Evolutionary conservation across 2,113 vertebrate species (phyloP).

Genomic region (Sialia sialis): DNA sequence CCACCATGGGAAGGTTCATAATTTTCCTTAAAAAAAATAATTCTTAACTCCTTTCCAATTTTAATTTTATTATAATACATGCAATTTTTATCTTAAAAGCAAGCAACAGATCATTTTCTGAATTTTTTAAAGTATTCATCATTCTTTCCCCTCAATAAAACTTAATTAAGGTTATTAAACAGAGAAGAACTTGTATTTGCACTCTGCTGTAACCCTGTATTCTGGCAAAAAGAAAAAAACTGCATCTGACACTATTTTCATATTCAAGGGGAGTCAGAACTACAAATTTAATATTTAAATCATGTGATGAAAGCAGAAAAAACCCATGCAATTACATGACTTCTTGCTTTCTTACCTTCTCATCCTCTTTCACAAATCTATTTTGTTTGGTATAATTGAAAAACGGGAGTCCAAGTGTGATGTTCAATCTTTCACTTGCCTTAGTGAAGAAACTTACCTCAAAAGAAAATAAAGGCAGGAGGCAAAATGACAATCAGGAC

Average conservation of each 20-base stretch:
- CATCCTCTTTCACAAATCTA: not conserved
- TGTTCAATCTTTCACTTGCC: not conserved
- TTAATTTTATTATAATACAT: not conserved
- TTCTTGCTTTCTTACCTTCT: not conserved
- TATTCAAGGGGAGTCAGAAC: not conserved
- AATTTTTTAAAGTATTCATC: not conserved
- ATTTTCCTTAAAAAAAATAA: not conserved
- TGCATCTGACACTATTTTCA: not conserved
- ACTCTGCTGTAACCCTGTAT: not conserved
- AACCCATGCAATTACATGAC: not conserved
- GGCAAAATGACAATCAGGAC: not conserved
- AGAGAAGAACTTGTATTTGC: not conserved
- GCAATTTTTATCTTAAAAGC: not conserved
- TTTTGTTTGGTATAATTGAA: not conserved
- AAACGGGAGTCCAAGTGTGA: not conserved
- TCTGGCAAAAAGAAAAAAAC: not conserved
- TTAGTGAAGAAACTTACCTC: not conserved
- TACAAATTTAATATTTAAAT: not conserved
- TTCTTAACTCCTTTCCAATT: not conserved
- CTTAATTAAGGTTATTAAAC: not conserved
- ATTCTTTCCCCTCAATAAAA: not conserved
- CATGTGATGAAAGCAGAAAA: not conserved
- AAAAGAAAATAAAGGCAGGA: not conserved
- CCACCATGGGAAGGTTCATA: not conserved
- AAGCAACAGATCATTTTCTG: not conserved